Evolutionary conservation across 2,888 invertebrate genomes (phyloP), one percentile per base, ranked within the genome.

Genomic region (Brachyopa scutellaris): DNA sequence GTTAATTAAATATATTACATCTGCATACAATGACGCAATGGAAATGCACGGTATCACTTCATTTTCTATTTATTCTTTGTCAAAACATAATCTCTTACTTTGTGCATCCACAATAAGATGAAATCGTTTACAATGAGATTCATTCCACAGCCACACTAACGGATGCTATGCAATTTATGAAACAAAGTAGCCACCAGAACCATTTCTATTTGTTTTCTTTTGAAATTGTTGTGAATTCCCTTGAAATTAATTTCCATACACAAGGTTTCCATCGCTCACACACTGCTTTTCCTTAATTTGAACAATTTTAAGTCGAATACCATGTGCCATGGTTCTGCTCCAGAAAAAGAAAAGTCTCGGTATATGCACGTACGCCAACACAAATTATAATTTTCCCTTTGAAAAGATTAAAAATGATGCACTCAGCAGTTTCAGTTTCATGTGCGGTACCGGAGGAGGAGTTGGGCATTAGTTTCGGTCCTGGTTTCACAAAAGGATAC

Each of bases 331-430:
- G 17, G 21, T 21, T 17, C 36, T n/a, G n/a, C 36, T 40, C 55
- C 15, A 38, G 11, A 53, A 31, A 19, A 31, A 38, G 17, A 29
- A 55, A 15, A 55, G 15, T 40, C 36, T 23, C 23, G n/a, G 15
- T 55, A 7, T 2, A 51, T 13, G 26, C 8, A 15, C 31, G 6
- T 11, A 6, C 19, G 1, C 62, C 21, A 64, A 49, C 36, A 51
- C n/a, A 64, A 62, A 69, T 69, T 62, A 55, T 61, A 59, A 61
- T 61, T 73, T 66, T 61, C 61, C 47, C 66, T 74, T 67, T 62
- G 61, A 79, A 74, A 79, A 53, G 73, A 73, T 79, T 79, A 67
- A 67, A 70, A 36, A 67, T 67, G 53, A 67, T 79, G 55, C 73
- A 55, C 53, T 73, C 42, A 59, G 57, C 36, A 64, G 40, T 62